A percentile compares a stretch with the other conserved stretches of the same genome.
Conservation (phyloP, 2,797 vertebrate genomes). For the Myotis myotis region DNA sequence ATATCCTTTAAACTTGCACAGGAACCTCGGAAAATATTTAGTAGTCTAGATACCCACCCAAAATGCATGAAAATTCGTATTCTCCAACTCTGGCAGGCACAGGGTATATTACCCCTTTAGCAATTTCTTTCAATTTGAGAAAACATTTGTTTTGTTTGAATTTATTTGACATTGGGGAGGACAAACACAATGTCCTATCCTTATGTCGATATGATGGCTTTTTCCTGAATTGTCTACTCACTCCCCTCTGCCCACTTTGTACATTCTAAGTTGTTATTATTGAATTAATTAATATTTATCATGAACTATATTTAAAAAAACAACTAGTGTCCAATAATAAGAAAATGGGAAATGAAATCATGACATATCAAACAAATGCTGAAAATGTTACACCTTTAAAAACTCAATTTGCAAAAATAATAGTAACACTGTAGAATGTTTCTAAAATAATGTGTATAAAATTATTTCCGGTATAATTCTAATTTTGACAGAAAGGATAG, state of each 20-base stretch:
- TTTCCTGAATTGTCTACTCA: background rate
- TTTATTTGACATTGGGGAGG: background rate
- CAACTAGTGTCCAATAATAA: background rate
- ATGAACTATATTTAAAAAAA: background rate
- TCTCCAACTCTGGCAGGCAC: background rate
- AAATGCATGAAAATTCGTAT: background rate
- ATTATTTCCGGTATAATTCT: background rate
- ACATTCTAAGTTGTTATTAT: background rate
- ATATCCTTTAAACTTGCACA: background rate
- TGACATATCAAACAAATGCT: background rate
- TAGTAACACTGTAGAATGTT: background rate
- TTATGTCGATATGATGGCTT: background rate
- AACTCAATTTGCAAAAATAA: background rate
- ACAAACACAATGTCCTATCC: background rate
- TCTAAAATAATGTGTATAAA: slow-evolving; percentile 18
- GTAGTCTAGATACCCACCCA: background rate
- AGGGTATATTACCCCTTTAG: background rate
- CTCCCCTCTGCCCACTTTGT: background rate
- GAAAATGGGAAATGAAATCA: background rate
- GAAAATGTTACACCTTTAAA: background rate
- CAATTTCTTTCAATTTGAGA: background rate
- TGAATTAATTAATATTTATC: slow-evolving; percentile 11
- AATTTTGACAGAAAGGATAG: background rate
- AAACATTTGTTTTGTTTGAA: background rate
- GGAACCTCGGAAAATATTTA: background rate